Evolutionary conservation across 2,113 vertebrate species (phyloP).

Genomic region (Clupea harengus): DNA sequence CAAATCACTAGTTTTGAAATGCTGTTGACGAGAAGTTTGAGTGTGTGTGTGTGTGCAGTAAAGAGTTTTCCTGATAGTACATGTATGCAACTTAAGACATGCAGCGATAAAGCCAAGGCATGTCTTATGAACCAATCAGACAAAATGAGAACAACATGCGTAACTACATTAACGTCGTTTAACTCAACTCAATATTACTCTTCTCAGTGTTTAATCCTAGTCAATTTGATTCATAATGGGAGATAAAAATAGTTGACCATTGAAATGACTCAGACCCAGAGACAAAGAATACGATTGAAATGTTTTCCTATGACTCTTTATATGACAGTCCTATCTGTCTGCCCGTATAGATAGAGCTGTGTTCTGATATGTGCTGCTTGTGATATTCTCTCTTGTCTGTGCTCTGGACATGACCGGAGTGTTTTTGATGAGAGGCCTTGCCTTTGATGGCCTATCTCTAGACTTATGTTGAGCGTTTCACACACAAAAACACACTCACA

Average conservation of each 20-base stretch:
- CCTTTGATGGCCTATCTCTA: background rate
- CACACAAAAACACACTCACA: background rate
- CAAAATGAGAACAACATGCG: background rate
- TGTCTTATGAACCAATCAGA: background rate
- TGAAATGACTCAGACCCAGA: background rate
- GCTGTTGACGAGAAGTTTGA: background rate
- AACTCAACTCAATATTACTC: too few relatives aligned
- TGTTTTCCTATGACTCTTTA: background rate
- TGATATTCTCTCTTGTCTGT: background rate
- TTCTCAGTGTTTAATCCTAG: too few relatives aligned
- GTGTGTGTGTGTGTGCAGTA: background rate
- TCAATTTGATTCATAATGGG: too few relatives aligned
- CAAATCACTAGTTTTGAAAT: background rate
- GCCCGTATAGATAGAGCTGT: background rate
- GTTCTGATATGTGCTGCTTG: background rate
- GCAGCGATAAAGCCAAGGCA: background rate
- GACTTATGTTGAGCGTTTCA: background rate
- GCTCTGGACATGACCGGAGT: background rate
- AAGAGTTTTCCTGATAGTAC: background rate
- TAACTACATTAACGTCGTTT: background rate
- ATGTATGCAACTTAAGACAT: background rate
- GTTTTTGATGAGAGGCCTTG: background rate
- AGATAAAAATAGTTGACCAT: background rate
- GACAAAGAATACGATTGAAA: too few relatives aligned
- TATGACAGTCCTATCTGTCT: background rate